Evolutionary conservation across 2,797 vertebrate genomes (phyloP).

Genomic region (Triplophysa bombifrons): DNA sequence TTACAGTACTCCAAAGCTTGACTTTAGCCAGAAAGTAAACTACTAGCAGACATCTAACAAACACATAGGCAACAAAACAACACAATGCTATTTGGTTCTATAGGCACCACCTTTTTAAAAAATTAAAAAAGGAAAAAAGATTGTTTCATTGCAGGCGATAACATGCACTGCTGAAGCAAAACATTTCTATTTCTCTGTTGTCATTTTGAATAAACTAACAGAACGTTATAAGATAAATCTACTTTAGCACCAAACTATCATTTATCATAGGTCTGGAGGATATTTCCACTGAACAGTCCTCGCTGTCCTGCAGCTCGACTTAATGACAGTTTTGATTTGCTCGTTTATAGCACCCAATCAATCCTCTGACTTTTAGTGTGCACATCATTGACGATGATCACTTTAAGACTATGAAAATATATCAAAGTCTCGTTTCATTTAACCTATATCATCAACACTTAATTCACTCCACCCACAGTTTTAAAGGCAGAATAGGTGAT

Average conservation of each 20-base stretch:
- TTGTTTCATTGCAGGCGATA: neutral
- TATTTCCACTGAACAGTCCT: neutral
- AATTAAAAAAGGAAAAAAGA: too few species aligned
- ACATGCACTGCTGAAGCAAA: neutral
- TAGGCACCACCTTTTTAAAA: too few species aligned
- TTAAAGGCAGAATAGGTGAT: neutral
- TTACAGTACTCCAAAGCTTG: neutral
- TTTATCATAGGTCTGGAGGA: neutral
- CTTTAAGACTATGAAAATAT: neutral
- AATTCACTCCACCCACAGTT: neutral
- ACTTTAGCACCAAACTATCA: slow-evolving; percentile 3
- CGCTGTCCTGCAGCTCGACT: neutral
- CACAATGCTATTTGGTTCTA: too few species aligned
- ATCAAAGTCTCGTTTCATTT: neutral
- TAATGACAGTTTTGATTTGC: slow-evolving; percentile 3
- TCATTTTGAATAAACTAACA: slow-evolving; percentile 1
- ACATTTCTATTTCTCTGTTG: neutral
- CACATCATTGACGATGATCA: neutral
- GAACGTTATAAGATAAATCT: neutral
- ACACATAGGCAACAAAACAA: neutral
- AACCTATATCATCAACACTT: neutral
- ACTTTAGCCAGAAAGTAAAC: neutral
- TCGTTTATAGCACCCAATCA: slow-evolving; percentile 6
- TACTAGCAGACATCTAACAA: neutral
- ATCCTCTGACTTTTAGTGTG: slow-evolving; percentile 3